Evolutionary conservation across 1,140 invertebrate genomes (phyloP), one percentile per base, ranked within the genome.

Genomic region (Neelides sp.): DNA sequence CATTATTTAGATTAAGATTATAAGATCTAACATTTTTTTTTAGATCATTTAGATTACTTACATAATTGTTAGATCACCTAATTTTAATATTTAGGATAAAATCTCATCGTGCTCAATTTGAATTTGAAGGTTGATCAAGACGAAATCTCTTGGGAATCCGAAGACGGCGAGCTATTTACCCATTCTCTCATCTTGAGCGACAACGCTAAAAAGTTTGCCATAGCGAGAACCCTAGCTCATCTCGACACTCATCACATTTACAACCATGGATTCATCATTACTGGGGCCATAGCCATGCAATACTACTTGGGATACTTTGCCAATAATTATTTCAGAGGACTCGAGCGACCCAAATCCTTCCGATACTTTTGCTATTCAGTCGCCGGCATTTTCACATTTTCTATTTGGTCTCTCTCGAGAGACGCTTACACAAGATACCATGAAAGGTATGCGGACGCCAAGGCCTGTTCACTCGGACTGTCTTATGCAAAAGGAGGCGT

Each of bases 151-250:
- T 80, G 79, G 77, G 68, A 65, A 24, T 69, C 74, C 1, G 70
- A 75, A 46, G 68, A 69, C 39, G 80, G 78, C 0, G 65, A 73
- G 55, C 59, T 73, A 32, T 68, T 88, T 13, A 61, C 78, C 26
- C 63, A 80, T 2, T 74, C 82, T 1, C 57, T 86, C 13, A 63
- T 83, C 1, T 59, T 88, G 2, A 77, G 79, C 8, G 77, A 83
- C 36, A 75, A 82, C 37, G 82, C 82, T 4, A 75, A 85, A 62
- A 73, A 82, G 48, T 88, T 83, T 71, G 83, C 76, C 10, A 76
- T 88, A 20, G 83, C 80, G 44, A 71, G 77, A 50, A 77, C 85
- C 69, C 73, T 88, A 36, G 63, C 78, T 44, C 70, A 73, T 62
- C 64, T 71, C 10, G 66, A 77, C 44, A 75, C 74, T 7, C 63